Conservation (phyloP, 2,888 invertebrate species). For the Synanthedon vespiformis region DNA sequence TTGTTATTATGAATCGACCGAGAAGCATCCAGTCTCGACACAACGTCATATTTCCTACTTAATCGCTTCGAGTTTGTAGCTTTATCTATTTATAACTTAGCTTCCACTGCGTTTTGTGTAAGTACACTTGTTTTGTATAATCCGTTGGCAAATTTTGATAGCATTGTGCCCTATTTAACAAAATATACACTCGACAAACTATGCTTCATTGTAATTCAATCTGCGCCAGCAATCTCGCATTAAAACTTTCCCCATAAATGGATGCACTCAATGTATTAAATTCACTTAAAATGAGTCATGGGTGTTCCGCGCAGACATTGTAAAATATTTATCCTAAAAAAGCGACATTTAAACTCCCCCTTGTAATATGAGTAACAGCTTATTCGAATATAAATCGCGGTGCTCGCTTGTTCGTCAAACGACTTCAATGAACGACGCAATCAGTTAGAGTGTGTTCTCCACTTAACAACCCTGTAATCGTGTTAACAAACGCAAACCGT, state of each 20-base stretch:
- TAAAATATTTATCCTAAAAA: constrained; percentile 57
- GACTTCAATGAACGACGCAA: constrained; percentile 50
- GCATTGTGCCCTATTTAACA: constrained; percentile 1
- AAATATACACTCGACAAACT: background rate
- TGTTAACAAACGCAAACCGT: constrained; percentile 22
- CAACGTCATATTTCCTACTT: constrained; percentile 60
- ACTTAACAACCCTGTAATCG: constrained; percentile 28
- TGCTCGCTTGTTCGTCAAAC: constrained; percentile 41
- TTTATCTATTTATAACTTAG: constrained; percentile 20
- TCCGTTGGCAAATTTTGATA: constrained; percentile 17
- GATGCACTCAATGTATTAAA: constrained; percentile 61
- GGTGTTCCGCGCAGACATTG: constrained; percentile 21
- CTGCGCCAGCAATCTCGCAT: constrained; percentile 16
- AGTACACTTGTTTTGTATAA: constrained; percentile 29
- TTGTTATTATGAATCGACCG: constrained; percentile 58
- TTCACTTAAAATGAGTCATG: constrained; percentile 52
- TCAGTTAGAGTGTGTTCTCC: constrained; percentile 56
- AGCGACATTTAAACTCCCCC: constrained; percentile 56
- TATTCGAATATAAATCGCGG: constrained; percentile 47
- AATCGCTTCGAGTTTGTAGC: constrained; percentile 49
- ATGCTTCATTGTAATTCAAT: constrained; percentile 6
- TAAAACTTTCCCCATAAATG: constrained; percentile 44
- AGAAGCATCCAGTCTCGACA: constrained; percentile 45
- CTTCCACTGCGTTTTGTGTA: constrained; percentile 42
- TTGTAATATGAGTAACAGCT: constrained; percentile 55